Base-by-base conservation (phyloP, 2,888 invertebrate genomes). In the Cephus sareptanus region DNA sequence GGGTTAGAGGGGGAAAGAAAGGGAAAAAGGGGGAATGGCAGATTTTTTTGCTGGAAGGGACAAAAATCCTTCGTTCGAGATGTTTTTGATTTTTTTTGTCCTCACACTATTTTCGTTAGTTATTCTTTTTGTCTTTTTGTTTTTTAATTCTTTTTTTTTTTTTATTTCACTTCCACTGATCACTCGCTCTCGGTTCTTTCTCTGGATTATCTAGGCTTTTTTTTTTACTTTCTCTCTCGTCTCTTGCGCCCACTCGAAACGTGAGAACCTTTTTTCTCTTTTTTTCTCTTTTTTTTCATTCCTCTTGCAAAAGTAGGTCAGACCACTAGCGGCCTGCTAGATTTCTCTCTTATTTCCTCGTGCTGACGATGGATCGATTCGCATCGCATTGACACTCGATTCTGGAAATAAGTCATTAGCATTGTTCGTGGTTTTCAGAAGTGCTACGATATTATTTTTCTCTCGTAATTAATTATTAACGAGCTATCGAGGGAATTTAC, bases 401-500 rank as follows among this genome's bases (percentile, higher is more conserved):
- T 15, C 56, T 56, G 23, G 56, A 23, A 56, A 56, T 56, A 56
- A 56, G 56, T 56, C 56, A 23, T 56, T 56, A 23, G 23, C 56
- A 23, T 56, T 56, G 23, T 56, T 23, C 56, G 23, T 56, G 56
- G 2, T 56, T 56, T 23, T 1, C 56, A 23, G 56, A 56, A 56
- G 56, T 56, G 9, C 23, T 56, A 9, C 23, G 73, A 37, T 80
- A 80, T 80, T 81, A 79, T 82, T 83, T 80, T 84, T 85, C 79
- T 76, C 81, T 79, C 78, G 82, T 80, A 85, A 84, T 84, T 85
- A 81, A 82, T 80, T 84, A 85, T 82, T 81, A 85, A 80, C 78
- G 76, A 81, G 79, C 83, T 85, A 85, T 83, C 85, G 77, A 35
- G 69, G 75, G 69, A 56, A 2, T 56, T 23, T 56, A 9, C 56